These are phyloP conservation scores for Hymenopus coronatus DNA, from an alignment of 2,888 invertebrate species.

Conservation along the genomic window DNA sequence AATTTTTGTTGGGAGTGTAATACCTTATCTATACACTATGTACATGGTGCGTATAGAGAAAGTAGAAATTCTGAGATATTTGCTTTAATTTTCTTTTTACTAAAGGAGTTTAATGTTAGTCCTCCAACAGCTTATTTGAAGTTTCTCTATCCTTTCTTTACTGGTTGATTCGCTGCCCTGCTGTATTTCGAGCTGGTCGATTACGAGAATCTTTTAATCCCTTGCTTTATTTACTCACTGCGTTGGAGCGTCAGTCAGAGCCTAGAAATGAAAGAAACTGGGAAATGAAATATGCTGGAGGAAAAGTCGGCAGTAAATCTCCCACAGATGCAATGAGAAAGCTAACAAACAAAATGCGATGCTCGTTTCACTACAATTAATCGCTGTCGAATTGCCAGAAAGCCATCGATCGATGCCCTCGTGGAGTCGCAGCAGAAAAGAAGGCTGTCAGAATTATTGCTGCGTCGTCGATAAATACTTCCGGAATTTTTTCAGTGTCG, in stretches of 20 bases:
- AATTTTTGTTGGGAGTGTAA: too few species aligned
- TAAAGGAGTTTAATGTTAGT: not conserved
- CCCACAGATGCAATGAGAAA: not conserved
- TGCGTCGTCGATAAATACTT: not conserved
- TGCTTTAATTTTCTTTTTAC: too few species aligned
- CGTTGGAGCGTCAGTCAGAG: too few species aligned
- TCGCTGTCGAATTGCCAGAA: not conserved
- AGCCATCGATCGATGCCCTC: not conserved
- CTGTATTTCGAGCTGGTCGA: not conserved
- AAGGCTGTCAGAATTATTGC: not conserved
- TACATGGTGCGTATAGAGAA: too few species aligned
- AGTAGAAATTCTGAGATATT: too few species aligned
- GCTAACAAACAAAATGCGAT: not conserved
- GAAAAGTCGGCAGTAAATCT: not conserved
- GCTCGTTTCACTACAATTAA: not conserved
- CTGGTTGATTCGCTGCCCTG: not conserved
- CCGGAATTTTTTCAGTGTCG: not conserved
- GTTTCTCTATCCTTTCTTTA: not conserved
- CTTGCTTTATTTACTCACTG: not conserved
- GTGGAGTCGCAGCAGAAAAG: too few species aligned
- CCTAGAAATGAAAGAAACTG: not conserved
- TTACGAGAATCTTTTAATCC: not conserved
- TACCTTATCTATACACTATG: too few species aligned
- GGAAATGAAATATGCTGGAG: not conserved
- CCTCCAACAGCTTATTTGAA: not conserved